Base-by-base conservation (phyloP, 2,888 invertebrate species). In the Sceliomorpha sp. region DNA sequence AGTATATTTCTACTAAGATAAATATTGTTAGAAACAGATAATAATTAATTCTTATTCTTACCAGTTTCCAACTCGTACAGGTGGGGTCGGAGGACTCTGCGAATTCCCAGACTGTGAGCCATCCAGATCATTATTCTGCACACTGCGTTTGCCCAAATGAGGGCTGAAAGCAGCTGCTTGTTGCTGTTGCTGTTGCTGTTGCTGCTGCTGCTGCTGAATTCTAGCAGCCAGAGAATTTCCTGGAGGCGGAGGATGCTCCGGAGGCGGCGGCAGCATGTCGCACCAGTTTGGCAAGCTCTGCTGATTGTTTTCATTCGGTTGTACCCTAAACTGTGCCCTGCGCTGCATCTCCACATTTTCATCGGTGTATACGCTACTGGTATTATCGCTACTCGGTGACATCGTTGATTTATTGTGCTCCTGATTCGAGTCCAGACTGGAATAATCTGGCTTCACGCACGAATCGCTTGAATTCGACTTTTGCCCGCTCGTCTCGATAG, bases 221-320 rank as follows among this genome's bases (percentile, higher is more conserved):
- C 83, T 77, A 4, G 74, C 73, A 4, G 79, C 73, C 2, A 82
- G 64, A 1, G 82, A 79, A 9, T 80, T 79, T 87, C 75, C 87
- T 85, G 75, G 89, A 83, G 70, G 91, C 83, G 73, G 91, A 86
- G 72, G 91, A 89, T 92, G 91, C 85, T 92, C 91, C 73, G 91
- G 91, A 32, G 91, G 91, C 74, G 92, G 92, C 64, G 92, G 92
- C 75, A 92, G 84, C 90, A 92, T 91, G 88, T 92, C 92, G 88
- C 92, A 91, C 89, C 92, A 91, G 89, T 92, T 92, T 83, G 87
- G 85, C 71, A 86, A 68, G 3, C 62, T 40, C 32, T 67, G 70
- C 26, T 75, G 72, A 39, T 70, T 56, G 12, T 53, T 70, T 24
- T 72, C 72, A 13, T 50, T 26, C 32, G 70, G 67, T 5, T 63